These are phyloP conservation scores for Tupaia chinensis DNA, from an alignment of 2,113 vertebrate species.

Conservation along the genomic window DNA sequence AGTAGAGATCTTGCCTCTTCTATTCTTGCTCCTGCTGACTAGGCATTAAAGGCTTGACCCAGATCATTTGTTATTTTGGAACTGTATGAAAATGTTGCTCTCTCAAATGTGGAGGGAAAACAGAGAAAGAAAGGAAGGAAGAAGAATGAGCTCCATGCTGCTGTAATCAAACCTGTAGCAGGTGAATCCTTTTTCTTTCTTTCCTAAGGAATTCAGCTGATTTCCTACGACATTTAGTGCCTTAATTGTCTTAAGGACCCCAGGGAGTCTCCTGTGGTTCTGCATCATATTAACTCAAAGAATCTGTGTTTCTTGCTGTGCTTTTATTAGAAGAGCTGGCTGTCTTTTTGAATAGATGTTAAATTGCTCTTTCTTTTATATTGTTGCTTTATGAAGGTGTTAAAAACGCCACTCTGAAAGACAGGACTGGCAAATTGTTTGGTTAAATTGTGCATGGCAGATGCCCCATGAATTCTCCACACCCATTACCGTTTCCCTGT, in stretches of 20 bases:
- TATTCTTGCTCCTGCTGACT: not conserved
- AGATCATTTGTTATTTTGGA: not conserved
- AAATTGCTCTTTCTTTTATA: conserved; percentile 55
- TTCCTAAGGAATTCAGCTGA: not conserved
- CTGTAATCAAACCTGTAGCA: not conserved
- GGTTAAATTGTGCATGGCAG: conserved; percentile 58
- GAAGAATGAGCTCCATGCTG: not conserved
- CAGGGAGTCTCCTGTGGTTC: not conserved
- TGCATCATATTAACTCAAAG: not conserved
- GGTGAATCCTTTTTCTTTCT: conserved; percentile 54
- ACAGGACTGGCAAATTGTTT: conserved; percentile 61
- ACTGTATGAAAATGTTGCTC: not conserved
- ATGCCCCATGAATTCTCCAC: conserved; percentile 48
- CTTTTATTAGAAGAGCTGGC: not conserved
- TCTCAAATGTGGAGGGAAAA: not conserved
- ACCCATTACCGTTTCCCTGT: conserved; percentile 35
- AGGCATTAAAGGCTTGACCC: not conserved
- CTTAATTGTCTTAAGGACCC: conserved; percentile 54
- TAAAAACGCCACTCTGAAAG: conserved; percentile 61
- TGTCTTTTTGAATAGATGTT: conserved; percentile 46
- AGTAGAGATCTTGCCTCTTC: not conserved
- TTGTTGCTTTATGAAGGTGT: conserved; percentile 67
- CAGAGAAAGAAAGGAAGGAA: not conserved
- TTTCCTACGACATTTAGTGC: conserved; percentile 25
- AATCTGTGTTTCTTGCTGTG: not conserved